These are phyloP conservation scores for Ptychoptera contaminata DNA, from an alignment of 2,888 invertebrate genomes.

Conservation along the genomic window DNA sequence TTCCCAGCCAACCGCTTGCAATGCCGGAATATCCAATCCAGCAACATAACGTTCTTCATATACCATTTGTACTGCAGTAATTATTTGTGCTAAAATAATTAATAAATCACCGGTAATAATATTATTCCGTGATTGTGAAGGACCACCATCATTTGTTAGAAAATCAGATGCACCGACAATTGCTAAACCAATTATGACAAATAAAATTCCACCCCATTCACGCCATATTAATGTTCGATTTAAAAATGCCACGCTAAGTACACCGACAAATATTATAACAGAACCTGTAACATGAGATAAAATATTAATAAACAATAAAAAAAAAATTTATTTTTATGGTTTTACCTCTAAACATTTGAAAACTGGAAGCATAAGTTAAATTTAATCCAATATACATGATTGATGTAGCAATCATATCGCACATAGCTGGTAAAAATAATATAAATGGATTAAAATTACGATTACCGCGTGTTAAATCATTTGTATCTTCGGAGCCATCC, in stretches of 20 bases:
- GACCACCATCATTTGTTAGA: slow-evolving; percentile 17
- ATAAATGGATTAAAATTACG: slow-evolving; percentile 63
- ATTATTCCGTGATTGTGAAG: slow-evolving; percentile 43
- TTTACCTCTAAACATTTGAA: slow-evolving; percentile 85
- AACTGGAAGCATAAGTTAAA: slow-evolving; percentile 84
- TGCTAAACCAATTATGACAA: slow-evolving; percentile 52
- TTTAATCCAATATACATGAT: slow-evolving; percentile 83
- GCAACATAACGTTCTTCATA: slow-evolving; percentile 84
- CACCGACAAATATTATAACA: slow-evolving; percentile 76
- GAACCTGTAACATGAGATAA: slow-evolving; percentile 37
- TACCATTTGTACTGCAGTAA: slow-evolving; percentile 84
- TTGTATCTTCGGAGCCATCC: slow-evolving; percentile 35
- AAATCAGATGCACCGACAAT: slow-evolving; percentile 64
- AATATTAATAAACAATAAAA: not conserved
- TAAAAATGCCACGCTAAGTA: slow-evolving; percentile 71
- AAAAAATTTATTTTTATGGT: not conserved
- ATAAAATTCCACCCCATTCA: slow-evolving; percentile 63
- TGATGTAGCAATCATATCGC: slow-evolving; percentile 79
- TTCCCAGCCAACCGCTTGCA: slow-evolving; percentile 91
- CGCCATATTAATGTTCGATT: slow-evolving; percentile 43
- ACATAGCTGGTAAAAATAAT: slow-evolving; percentile 72
- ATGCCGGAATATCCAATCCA: slow-evolving; percentile 68
- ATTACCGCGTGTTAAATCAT: slow-evolving; percentile 50
- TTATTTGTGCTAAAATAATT: slow-evolving; percentile 59
- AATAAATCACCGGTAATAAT: slow-evolving; percentile 69